phyloP scores from a whole-genome alignment of 2,113 vertebrate species.

The Malaclemys terrapin region DNA sequence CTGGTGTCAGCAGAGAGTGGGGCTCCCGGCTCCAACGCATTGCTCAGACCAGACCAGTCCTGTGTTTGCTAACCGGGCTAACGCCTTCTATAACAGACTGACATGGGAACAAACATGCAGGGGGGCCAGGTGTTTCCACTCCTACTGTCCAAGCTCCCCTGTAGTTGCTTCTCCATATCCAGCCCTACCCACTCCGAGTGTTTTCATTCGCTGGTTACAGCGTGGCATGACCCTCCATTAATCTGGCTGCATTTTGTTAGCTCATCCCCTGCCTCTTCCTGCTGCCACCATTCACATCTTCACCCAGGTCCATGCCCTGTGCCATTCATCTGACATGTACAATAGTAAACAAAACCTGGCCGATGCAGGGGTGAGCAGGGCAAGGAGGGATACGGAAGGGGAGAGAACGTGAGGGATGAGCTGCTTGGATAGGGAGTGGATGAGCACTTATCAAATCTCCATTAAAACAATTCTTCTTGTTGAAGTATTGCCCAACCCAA shows the following conservation, averaged over 20 bases:
- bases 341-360: neutral
- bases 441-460: neutral
- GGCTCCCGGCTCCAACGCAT: neutral
- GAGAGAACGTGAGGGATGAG: neutral
- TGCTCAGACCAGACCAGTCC: neutral
- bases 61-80: neutral
- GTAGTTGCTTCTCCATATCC: neutral
- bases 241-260: neutral
- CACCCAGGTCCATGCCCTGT: neutral
- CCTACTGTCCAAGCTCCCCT: neutral
- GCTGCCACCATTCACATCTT: neutral
- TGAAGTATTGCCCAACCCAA: neutral
- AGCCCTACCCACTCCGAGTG: neutral
- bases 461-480: neutral
- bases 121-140: neutral
- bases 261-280: neutral
- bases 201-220: neutral
- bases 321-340: neutral
- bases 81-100: neutral
- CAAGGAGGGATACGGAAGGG: neutral
- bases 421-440: neutral
- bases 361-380: neutral
- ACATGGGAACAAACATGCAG: neutral
- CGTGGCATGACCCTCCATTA: neutral
- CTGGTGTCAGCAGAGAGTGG: neutral